Base-by-base conservation (phyloP, 2,797 vertebrate genomes). In the Anomalospiza imberbis region DNA sequence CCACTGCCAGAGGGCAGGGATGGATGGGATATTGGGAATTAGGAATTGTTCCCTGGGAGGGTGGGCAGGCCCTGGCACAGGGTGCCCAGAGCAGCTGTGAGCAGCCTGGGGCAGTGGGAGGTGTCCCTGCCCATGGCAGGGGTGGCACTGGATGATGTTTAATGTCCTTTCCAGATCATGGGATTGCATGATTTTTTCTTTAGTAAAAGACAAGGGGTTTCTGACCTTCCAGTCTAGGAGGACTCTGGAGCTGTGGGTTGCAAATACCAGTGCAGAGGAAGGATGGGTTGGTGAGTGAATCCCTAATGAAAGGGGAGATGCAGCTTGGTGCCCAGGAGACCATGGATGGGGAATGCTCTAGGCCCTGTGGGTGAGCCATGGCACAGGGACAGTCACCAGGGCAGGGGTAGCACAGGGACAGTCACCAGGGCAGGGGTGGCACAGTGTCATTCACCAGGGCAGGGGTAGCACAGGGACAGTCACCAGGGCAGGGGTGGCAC, bases 141-240 rank as follows among this genome's bases (percentile, higher is more conserved):
- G 22, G 5, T 42, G 31, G 21, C 0, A 22, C 3, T 2, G 34
- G 73, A 10, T 62, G 50, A 1, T 0, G 1, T 50, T 57, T 24
- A 7, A 63, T 3, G 44, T 40, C 34, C 17, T 25, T 65, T 29
- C 17, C 45, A 66, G n/a, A 1, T 13, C 16, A 66, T 66, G 40
- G 2, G 24, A 36, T 32, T 55, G 55, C 4, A 2, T 19, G 7
- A 2, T 31, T 15, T 20, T 7, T 36, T 24, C 17, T 61, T 62
- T 32, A 3, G 9, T 44, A 17, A n/a, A 78, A 75, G 34, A 17
- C 3, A 1, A 8, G 17, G 15, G 1, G 5, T 54, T 91, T 92
- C 36, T 85, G 75, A 25, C 18, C 48, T 50, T 28, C 11, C 58
- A 72, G 6, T 38, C 29, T 26, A 13, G 13, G 17, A 45, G 60